Conservation (phyloP, 2,797 vertebrate species). For the Pangasius djambal region DNA sequence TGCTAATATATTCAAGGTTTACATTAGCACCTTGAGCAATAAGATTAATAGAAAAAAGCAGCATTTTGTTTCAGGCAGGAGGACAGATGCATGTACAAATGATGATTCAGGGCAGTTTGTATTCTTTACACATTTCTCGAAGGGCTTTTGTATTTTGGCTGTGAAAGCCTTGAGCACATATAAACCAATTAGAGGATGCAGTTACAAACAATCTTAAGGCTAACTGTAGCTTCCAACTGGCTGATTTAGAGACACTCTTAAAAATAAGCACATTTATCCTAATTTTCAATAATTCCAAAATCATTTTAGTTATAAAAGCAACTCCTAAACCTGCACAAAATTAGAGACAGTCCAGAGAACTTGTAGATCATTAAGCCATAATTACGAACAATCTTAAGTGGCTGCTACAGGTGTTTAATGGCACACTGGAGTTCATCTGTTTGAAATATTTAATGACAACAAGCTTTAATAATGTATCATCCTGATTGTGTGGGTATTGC, state of each 20-base stretch:
- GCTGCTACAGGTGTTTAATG: background rate
- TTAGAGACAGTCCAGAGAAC: background rate
- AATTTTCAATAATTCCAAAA: background rate
- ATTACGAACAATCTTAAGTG: background rate
- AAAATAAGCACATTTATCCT: background rate
- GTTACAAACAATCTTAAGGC: background rate
- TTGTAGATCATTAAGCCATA: background rate
- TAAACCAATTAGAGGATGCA: background rate
- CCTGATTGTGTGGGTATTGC: background rate
- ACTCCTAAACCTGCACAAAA: background rate
- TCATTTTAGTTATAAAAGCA: background rate
- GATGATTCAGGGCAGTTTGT: constrained; percentile 13
- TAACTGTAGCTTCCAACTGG: background rate
- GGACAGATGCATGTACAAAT: constrained; percentile 34
- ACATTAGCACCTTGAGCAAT: constrained; percentile 55
- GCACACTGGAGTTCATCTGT: background rate
- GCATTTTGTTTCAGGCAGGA: constrained; percentile 17
- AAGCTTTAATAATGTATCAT: background rate
- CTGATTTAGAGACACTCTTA: background rate
- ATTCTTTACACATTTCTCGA: background rate
- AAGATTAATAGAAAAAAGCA: constrained; percentile 58
- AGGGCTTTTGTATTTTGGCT: background rate
- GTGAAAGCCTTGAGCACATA: background rate
- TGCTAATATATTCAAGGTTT: constrained; percentile 65
- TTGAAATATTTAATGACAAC: constrained; percentile 13